A percentile compares a stretch with the other conserved stretches of the same genome.
Evolutionary conservation across 1,140 invertebrate genomes (phyloP).

Genomic region (Brevipalpus yothersi): DNA sequence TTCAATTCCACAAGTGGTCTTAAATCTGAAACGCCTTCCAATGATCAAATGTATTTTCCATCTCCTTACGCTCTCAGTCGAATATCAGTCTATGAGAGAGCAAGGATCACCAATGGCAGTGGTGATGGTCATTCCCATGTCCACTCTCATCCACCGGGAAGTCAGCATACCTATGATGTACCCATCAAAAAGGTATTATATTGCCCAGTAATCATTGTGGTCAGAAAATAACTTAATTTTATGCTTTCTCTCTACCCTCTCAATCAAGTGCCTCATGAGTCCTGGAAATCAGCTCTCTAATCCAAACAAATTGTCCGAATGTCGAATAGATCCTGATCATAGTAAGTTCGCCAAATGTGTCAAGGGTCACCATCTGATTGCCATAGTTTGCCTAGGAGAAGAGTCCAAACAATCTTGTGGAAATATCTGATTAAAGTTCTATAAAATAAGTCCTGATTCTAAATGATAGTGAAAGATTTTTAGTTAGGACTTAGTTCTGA

Average conservation of each 20-base stretch:
- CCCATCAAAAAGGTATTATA: conserved; percentile 8
- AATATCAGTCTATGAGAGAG: conserved; percentile 5
- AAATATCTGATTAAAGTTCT: too few species aligned
- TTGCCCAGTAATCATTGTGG: too few species aligned
- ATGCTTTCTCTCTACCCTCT: not conserved
- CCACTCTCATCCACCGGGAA: conserved; percentile 8
- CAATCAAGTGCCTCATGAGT: not conserved
- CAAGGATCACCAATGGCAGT: not conserved
- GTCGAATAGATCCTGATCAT: too few species aligned
- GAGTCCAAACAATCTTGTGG: too few species aligned
- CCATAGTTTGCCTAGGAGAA: too few species aligned
- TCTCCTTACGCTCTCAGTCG: conserved; percentile 11
- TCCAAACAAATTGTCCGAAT: too few species aligned
- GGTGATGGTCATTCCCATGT: conserved; percentile 7
- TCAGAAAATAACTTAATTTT: too few species aligned
- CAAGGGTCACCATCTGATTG: too few species aligned
- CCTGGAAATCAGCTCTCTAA: not conserved
- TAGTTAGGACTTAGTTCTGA: too few species aligned
- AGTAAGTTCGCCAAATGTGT: too few species aligned
- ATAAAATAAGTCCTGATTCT: too few species aligned
- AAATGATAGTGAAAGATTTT: too few species aligned
- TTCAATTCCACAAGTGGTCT: not conserved
- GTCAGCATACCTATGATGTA: conserved; percentile 10
- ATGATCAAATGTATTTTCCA: conserved; percentile 11
- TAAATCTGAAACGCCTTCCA: not conserved